phyloP scores from a whole-genome alignment of 2,888 invertebrate species.

The Tipula vernalis region DNA sequence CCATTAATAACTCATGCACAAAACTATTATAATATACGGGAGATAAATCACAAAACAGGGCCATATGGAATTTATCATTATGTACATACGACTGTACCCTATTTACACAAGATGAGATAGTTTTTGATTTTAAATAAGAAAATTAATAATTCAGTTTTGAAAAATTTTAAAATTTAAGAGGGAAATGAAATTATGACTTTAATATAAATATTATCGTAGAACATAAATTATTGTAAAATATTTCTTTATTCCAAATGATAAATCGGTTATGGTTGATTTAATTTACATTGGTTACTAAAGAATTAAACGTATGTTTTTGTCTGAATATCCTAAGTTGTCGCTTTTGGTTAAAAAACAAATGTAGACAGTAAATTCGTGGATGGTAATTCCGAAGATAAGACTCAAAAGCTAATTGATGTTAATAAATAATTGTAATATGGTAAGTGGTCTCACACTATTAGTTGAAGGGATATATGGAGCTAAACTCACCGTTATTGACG shows the following conservation, averaged over 20 bases:
- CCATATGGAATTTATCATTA: background rate
- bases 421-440: too few species aligned
- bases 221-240: background rate
- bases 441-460: too few species aligned
- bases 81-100: background rate
- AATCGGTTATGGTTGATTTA: background rate
- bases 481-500: too few species aligned
- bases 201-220: background rate
- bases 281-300: too few species aligned
- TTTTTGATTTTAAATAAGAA: background rate
- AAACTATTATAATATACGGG: background rate
- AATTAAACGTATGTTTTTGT: too few species aligned
- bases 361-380: too few species aligned
- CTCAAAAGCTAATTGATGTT: too few species aligned
- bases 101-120: background rate
- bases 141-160: background rate
- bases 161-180: background rate
- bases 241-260: background rate
- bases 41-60: background rate
- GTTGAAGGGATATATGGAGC: too few species aligned
- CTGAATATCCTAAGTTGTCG: too few species aligned
- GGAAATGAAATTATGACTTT: background rate
- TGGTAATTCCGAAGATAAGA: too few species aligned
- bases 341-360: too few species aligned
- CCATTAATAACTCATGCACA: background rate